Evolutionary conservation across 2,113 vertebrate species (phyloP), one percentile per base, ranked within the genome.

Genomic region (Lathamus discolor): DNA sequence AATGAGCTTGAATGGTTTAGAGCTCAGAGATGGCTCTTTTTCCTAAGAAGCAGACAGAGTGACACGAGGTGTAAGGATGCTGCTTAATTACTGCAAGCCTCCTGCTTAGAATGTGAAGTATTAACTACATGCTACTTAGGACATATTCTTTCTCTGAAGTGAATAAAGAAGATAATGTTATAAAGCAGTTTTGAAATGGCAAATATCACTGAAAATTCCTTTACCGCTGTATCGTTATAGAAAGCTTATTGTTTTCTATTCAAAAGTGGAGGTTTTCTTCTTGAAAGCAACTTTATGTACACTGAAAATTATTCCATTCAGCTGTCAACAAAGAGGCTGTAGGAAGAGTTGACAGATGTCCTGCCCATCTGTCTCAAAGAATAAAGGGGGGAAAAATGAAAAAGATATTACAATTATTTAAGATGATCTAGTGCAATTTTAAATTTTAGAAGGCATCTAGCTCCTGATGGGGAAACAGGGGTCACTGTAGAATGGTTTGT

Each of bases 291-390:
- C 49, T 79, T 73, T 28, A 67, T 24, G 11, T 80, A 83, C 23
- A 43, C 17, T 70, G 78, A 89, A 84, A 92, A 87, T 76, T 82
- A 84, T 73, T 95, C 57, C 1, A 0, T 63, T 91, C 41, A 79
- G 54, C 72, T 88, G 67, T 80, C 77, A 90, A 82, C 48, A 94
- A 76, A 95, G 54, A 83, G 61, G 33, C 88, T 83, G 25, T 29
- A 77, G 37, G 28, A 95, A 66, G 28, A 91, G 28, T 2, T 94
- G 72, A 83, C 94, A 96, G 90, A 86, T 96, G 90, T 94, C 72
- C 64, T 86, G 64, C 69, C 82, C 93, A 90, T 86, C 94, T 95
- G 87, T 94, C 77, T 52, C 73, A 78, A 77, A 80, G 49, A 86
- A 69, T 64, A 92, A 88, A 23, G 6, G 37, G 18, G 22, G 46